Evolutionary conservation across 1,140 invertebrate species (phyloP), one percentile per base, ranked within the genome.

Genomic region (Trachymyrmex cornetzi): DNA sequence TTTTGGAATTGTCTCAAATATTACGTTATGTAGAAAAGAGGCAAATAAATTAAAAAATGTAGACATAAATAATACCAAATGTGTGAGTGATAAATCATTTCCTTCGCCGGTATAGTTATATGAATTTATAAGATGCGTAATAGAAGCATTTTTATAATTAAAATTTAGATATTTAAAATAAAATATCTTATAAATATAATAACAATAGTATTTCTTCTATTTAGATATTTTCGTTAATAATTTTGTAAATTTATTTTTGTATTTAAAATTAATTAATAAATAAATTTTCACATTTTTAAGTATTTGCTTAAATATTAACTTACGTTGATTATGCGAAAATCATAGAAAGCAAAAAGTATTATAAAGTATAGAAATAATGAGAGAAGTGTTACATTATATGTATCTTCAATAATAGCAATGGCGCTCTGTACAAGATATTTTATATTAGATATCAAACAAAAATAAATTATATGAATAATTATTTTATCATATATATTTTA

Each of bases 351-450:
- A 9, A 44, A 24, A 3, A 57, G 24, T 19, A 48, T 44, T 7
- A 27, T 57, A 30, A 86, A 88, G 14, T 86, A 79, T 12, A 66
- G 0, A 14, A 86, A 86, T 44, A 86, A 22, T 7, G 9, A 16
- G 6, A 88, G 34, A 63, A 88, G 12, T 12, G 48, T 66, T 22
- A 88, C 16, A 12, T 67, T 88, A 11, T 64, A 88, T 1, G 57
- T 74, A 59, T 53, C 44, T 53, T 88, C 85, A 6, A 88, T 66
- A n/a, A 71, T 48, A 16, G 14, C 7, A 71, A 71, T 50, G 22
- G n/a, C n/a, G 44, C 22, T 24, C 44, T 71, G 19, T 4, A 6
- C 50, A 71, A 50, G 0, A 27, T 24, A 27, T 71, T 67, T 0
- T 67, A 2, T 44, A 24, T 67, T 24, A 67, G 4, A 24, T 38